These are phyloP conservation scores for Parthenolecanium corni DNA, from an alignment of 2,888 invertebrate species.

Conservation along the genomic window DNA sequence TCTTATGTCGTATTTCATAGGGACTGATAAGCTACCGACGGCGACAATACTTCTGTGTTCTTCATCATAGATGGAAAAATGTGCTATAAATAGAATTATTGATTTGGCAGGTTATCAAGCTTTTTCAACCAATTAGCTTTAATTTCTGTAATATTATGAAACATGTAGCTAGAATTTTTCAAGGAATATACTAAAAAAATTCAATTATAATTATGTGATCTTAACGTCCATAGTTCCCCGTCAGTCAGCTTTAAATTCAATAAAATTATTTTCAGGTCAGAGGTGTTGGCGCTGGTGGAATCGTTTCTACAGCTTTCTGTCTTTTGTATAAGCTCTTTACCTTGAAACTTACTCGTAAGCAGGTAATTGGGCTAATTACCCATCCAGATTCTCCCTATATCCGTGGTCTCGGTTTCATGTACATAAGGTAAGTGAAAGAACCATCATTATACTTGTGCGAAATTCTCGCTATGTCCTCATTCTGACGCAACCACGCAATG, in stretches of 20 bases:
- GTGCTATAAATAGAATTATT: too few species aligned
- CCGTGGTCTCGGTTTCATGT: slow-evolving; percentile 81
- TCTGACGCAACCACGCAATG: slow-evolving; percentile 20
- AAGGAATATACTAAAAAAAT: too few species aligned
- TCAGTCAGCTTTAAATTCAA: too few species aligned
- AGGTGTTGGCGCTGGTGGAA: slow-evolving; percentile 98
- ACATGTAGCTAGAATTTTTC: too few species aligned
- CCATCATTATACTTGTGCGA: not conserved
- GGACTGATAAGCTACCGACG: too few species aligned
- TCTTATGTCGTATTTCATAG: slow-evolving; percentile 1
- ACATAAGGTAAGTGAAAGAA: slow-evolving; percentile 47
- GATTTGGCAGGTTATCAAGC: too few species aligned
- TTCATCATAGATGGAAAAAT: too few species aligned
- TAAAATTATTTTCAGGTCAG: slow-evolving; percentile 59
- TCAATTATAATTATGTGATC: too few species aligned
- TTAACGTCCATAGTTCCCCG: too few species aligned
- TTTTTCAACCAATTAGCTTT: too few species aligned
- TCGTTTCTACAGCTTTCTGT: slow-evolving; percentile 98
- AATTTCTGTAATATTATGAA: too few species aligned
- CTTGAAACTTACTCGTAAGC: slow-evolving; percentile 89
- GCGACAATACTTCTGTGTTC: too few species aligned
- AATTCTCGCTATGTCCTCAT: not conserved
- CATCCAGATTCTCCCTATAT: slow-evolving; percentile 96
- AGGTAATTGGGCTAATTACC: slow-evolving; percentile 86
- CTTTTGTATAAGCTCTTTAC: slow-evolving; percentile 97